Conservation (phyloP, 1,140 invertebrate species). For the Latrodectus geometricus region DNA sequence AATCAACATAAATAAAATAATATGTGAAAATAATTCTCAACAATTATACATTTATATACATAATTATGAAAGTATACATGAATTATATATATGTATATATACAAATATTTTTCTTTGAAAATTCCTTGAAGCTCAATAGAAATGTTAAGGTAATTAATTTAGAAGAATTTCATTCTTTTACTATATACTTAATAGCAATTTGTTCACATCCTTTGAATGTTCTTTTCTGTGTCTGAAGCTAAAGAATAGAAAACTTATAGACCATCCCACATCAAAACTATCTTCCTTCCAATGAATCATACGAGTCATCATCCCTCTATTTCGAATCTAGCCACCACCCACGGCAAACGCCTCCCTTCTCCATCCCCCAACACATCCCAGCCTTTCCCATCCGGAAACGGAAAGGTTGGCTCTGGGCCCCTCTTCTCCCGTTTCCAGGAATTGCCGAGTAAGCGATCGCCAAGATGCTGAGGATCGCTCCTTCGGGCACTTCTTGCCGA, state of each 20-base stretch:
- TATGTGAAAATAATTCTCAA: too few relatives aligned
- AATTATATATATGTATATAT: too few relatives aligned
- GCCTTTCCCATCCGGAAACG: neutral
- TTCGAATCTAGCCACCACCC: neutral
- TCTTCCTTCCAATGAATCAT: neutral
- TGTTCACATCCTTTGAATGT: too few relatives aligned
- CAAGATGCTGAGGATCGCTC: conserved; percentile 54
- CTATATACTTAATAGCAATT: too few relatives aligned
- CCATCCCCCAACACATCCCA: neutral
- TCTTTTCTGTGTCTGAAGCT: neutral
- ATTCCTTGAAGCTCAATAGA: too few relatives aligned
- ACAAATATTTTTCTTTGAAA: too few relatives aligned
- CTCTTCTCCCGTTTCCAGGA: neutral
- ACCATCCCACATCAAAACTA: neutral
- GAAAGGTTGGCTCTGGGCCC: neutral
- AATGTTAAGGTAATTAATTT: too few relatives aligned
- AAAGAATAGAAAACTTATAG: neutral
- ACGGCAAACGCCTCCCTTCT: neutral
- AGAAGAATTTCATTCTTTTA: too few relatives aligned
- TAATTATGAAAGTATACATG: too few relatives aligned
- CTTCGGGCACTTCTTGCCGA: neutral
- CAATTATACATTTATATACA: too few relatives aligned
- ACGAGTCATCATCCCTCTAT: neutral
- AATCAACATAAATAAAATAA: too few relatives aligned
- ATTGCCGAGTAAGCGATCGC: conserved; percentile 35